phyloP scores from a whole-genome alignment of 2,888 invertebrate species.

The Drosophila mulleri region DNA sequence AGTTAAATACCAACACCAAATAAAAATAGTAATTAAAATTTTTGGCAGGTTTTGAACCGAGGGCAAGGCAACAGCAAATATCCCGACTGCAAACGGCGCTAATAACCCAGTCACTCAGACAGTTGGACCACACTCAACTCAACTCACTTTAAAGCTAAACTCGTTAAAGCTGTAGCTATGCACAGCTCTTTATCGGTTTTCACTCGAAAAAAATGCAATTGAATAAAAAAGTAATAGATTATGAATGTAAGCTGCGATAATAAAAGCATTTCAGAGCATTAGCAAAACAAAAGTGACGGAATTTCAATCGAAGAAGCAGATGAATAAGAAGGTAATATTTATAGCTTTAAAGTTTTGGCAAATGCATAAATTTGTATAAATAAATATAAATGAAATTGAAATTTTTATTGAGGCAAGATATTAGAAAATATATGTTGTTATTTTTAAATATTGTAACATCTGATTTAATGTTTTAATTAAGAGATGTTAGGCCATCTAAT shows the following conservation, averaged over 20 bases:
- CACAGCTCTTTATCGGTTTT: not conserved
- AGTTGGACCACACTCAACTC: not conserved
- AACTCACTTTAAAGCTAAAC: fast-evolving
- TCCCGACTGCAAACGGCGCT: too few species aligned
- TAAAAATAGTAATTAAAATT: too few species aligned
- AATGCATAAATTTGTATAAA: not conserved
- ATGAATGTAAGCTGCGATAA: not conserved
- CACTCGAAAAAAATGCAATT: not conserved
- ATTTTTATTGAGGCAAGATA: not conserved
- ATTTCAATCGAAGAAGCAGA: not conserved
- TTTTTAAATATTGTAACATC: too few species aligned
- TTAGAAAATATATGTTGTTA: not conserved
- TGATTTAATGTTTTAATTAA: not conserved
- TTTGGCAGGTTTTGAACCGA: not conserved
- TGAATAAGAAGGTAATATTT: too few species aligned
- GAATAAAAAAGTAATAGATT: not conserved
- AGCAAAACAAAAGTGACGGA: not conserved
- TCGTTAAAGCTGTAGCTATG: not conserved
- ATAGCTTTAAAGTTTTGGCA: not conserved
- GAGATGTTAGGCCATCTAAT: not conserved
- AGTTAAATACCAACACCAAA: too few species aligned
- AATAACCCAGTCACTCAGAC: too few species aligned
- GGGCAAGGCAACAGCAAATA: not conserved
- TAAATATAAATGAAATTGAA: not conserved
- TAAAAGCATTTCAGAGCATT: not conserved